Percentiles rank a stretch among this genome's conserved stretches.
These are phyloP conservation scores for Megalops cyprinoides DNA, from an alignment of 2,797 vertebrate species.

Conservation along the genomic window DNA sequence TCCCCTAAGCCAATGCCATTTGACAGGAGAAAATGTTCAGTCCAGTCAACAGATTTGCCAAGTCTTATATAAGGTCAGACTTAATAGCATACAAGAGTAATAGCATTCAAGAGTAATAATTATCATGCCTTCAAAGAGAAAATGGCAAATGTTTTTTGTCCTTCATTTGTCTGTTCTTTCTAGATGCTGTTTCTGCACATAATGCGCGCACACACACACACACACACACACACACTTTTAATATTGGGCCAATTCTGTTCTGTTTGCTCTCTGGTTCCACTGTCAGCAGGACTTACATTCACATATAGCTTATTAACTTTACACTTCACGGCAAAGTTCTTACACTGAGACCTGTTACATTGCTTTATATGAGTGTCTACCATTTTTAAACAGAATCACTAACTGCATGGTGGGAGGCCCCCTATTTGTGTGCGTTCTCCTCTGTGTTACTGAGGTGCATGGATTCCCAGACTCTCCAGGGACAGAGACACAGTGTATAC, in stretches of 20 bases:
- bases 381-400: not conserved
- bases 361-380: no score
- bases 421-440: not conserved
- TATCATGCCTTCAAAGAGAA: not conserved
- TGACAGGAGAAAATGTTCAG: not conserved
- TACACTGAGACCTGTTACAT: no score
- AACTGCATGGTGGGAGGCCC: not conserved
- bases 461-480: not conserved
- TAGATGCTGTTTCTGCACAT: not conserved
- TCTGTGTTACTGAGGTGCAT: not conserved
- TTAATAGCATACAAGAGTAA: no score
- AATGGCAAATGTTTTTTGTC: not conserved
- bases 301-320: no score
- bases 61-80: not conserved
- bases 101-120: not conserved
- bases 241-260: no score
- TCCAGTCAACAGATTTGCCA: not conserved
- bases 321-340: no score
- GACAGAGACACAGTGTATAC: not conserved
- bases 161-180: not conserved
- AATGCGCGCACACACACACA: not conserved
- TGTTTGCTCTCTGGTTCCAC: not conserved
- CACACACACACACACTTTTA: no score
- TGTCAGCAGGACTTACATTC: no score
- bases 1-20: not conserved